Evolutionary conservation across 1,140 invertebrate genomes (phyloP), one percentile per base, ranked within the genome.

Genomic region (Gyrodactylus salaris): DNA sequence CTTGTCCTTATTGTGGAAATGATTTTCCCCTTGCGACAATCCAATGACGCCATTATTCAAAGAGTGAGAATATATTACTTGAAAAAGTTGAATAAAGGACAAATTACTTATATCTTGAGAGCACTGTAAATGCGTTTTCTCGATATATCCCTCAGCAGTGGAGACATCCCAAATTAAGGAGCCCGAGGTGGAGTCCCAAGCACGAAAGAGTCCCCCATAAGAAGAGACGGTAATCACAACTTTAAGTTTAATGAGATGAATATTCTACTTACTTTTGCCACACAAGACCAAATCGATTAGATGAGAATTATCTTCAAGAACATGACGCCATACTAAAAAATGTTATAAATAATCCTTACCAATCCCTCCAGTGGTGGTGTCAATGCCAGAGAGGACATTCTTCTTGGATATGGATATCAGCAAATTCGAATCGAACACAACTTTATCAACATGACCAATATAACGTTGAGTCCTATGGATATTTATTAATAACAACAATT

Each of bases 261-360:
- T 24, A 25, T 25, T 71, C 21, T 19, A 24, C 68, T 69, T 71
- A 71, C 70, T 21, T 24, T 71, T 71, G 20, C 26, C 26, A n/a
- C 21, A 24, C 20, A 24, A 71, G 26, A 20, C n/a, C 26, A 71
- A 21, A 25, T 21, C 21, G 16, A 71, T 25, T 1, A 71, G 25
- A 24, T 25, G 16, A 71, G 25, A 20, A n/a, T 71, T 1, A 20
- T 71, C 70, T 25, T 71, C 25, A 7, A 24, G 26, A 24, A 20
- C 20, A 24, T 71, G 70, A 25, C 70, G 70, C 70, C 70, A 71
- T 25, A 24, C 70, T 71, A 25, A 71, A 24, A 71, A 71, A 1
- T 25, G 24, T 24, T 25, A 71, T 25, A 1, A 1, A 24, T 1
- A 71, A 25, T 7, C 68, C 20, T 24, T 1, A 22, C n/a, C 70